Conservation (phyloP, 1,140 invertebrate genomes). For the Drosophila ohnishii region DNA sequence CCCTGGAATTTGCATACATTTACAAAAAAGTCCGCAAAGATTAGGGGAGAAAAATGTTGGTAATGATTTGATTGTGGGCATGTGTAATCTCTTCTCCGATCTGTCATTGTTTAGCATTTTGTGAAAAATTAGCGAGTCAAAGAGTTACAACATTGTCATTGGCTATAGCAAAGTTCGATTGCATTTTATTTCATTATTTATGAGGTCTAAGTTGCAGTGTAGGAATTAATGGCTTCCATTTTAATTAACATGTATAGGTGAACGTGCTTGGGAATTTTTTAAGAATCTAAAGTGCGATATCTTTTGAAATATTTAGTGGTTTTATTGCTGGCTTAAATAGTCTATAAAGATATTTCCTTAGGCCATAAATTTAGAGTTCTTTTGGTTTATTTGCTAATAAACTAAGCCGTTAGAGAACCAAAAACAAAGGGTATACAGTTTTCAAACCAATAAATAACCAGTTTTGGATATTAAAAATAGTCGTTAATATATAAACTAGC, state of each 20-base stretch:
- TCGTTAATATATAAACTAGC: not conserved
- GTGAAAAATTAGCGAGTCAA: constrained; percentile 38
- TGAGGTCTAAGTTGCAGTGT: not conserved
- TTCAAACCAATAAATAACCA: not conserved
- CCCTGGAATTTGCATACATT: constrained; percentile 71
- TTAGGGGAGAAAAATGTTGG: constrained; percentile 50
- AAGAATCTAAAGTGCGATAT: not conserved
- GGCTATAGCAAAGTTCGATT: constrained; percentile 4
- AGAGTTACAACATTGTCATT: constrained; percentile 26
- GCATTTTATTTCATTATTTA: constrained; percentile 10
- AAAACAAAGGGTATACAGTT: not conserved
- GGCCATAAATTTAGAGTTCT: not conserved
- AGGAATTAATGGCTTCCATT: not conserved
- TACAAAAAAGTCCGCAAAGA: constrained; percentile 39
- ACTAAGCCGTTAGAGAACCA: not conserved
- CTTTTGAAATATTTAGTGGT: not conserved
- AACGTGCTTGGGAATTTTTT: not conserved
- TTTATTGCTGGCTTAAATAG: not conserved
- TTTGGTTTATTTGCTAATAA: not conserved
- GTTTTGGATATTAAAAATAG: not conserved
- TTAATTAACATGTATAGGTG: not conserved
- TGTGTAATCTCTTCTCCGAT: constrained; percentile 54
- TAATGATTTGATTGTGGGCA: constrained; percentile 70
- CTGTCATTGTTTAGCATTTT: constrained; percentile 47
- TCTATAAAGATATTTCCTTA: not conserved